Evolutionary conservation across 2,113 vertebrate genomes (phyloP), one percentile per base, ranked within the genome.

Genomic region (Bubo scandiacus): DNA sequence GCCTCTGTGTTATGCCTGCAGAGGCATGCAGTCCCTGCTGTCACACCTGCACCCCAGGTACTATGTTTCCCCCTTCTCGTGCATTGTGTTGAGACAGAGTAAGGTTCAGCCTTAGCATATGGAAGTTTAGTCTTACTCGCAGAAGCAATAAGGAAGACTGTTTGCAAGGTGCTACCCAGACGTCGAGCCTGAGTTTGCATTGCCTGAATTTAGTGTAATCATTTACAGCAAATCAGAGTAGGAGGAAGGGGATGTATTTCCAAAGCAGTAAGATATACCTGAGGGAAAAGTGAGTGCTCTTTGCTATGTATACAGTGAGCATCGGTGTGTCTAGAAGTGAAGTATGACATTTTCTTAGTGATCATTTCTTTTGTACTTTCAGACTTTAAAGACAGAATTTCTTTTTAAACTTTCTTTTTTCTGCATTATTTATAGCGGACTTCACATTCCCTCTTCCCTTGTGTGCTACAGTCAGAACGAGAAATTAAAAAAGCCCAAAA

Each of bases 31-130:
- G 63, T 68, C 25, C 4, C 7, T 3, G 0, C 22, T 2, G 3
- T 32, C 2, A 4, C 42, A 32, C 45, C 40, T 4, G 3, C 0
- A 1, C 30, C 9, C 7, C 43, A 27, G 57, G n/a, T 85, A 7
- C 19, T 51, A 34, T 16, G 11, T 22, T 79, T 16, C 22, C 72
- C 23, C 36, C 6, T 67, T 80, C 12, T 62, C 1, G 29, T 23
- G 45, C 8, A 4, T 36, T 73, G 8, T 45, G 25, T 58, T 82
- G 57, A 75, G 43, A 23, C 0, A 0, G 9, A 79, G 26, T 29
- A 45, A 70, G 51, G 36, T 63, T 84, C 63, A 70, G 47, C 32
- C 29, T 45, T 81, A 12, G 11, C 38, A 0, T 22, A 5, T n/a
- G 54, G 7, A 55, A 36, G 5, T 58, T 70, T 4, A 62, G 7